phyloP scores from a whole-genome alignment of 1,140 invertebrate genomes.

The Aphidius ervi region DNA sequence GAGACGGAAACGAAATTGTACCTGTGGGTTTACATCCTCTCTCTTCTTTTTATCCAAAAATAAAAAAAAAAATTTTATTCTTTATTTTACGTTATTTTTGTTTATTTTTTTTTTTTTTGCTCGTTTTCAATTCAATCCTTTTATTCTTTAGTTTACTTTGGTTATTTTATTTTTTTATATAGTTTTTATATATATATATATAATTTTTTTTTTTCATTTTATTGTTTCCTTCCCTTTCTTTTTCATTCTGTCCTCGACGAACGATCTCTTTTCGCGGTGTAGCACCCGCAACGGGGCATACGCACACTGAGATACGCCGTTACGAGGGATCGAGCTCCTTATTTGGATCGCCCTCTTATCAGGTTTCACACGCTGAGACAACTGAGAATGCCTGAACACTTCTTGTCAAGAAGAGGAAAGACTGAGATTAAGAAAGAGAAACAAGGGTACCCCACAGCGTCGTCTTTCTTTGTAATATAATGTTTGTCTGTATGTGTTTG shows the following conservation, averaged over 20 bases:
- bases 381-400: too few species aligned
- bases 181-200: neutral
- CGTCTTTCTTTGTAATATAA: too few species aligned
- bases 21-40: too few species aligned
- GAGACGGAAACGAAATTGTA: too few species aligned
- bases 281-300: slow-evolving; percentile 20
- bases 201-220: too few species aligned
- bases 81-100: neutral
- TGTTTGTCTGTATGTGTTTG: too few species aligned
- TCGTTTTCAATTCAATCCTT: neutral
- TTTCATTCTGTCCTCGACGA: neutral
- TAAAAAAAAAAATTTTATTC: too few species aligned
- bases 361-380: slow-evolving; percentile 46
- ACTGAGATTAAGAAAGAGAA: neutral
- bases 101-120: slow-evolving; percentile 3
- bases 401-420: neutral
- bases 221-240: slow-evolving; percentile 3
- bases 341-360: slow-evolving; percentile 53
- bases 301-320: slow-evolving; percentile 13
- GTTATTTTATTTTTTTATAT: slow-evolving; percentile 5
- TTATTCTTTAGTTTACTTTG: neutral
- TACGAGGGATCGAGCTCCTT: slow-evolving; percentile 42
- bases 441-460: too few species aligned
- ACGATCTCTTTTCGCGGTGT: slow-evolving; percentile 10
- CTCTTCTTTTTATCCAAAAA: too few species aligned